Percentiles rank a stretch among this genome's conserved stretches.
Conservation (phyloP, 2,113 vertebrate genomes). For the Calidris pygmaea region DNA sequence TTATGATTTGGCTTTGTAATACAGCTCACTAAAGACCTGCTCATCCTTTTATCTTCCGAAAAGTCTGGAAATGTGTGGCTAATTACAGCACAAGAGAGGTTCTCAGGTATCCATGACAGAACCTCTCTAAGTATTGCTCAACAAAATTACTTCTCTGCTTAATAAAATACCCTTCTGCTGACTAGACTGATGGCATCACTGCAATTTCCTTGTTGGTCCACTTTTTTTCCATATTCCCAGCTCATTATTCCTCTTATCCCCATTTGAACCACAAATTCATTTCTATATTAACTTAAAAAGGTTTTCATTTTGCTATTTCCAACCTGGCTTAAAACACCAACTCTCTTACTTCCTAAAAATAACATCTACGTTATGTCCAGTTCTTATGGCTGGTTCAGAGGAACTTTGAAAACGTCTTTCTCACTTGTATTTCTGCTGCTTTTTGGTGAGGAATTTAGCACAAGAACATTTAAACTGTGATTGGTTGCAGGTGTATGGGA, state of each 20-base stretch:
- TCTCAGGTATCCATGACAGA: slow-evolving; percentile 24
- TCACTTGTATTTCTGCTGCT: not conserved
- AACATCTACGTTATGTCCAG: not conserved
- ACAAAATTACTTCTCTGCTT: slow-evolving; percentile 44
- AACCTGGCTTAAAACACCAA: not conserved
- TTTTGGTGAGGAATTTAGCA: not conserved
- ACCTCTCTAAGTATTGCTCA: slow-evolving; percentile 27
- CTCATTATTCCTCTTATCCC: slow-evolving; percentile 8
- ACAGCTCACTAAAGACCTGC: not conserved
- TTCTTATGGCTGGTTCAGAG: not conserved
- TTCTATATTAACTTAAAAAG: not conserved
- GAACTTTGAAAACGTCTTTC: not conserved
- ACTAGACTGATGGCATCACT: slow-evolving; percentile 53
- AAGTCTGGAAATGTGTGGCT: not conserved
- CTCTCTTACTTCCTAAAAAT: not conserved
- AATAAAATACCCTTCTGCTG: slow-evolving; percentile 50
- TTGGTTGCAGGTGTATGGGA: not conserved
- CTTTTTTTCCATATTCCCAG: slow-evolving; percentile 15
- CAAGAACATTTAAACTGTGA: not conserved
- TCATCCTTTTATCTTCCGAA: not conserved
- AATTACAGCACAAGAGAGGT: slow-evolving; percentile 12
- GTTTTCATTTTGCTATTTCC: not conserved
- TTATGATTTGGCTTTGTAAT: not conserved
- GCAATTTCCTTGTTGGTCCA: slow-evolving; percentile 9
- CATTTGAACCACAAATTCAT: slow-evolving; percentile 1